Evolutionary conservation across 2,888 invertebrate genomes (phyloP).

Genomic region (Lomographa bimaculata): DNA sequence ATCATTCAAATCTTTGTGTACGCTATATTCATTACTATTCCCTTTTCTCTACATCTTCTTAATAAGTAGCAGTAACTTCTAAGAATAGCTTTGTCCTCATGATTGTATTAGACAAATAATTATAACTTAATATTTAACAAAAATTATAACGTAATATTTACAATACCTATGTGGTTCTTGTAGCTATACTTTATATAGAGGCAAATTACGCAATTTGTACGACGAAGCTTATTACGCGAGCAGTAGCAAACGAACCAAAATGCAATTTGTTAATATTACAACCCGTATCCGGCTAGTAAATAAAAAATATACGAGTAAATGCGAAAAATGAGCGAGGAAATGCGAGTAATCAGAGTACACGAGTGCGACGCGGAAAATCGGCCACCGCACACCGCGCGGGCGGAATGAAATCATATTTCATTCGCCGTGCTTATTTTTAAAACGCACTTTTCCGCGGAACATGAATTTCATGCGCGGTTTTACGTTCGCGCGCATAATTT

Average conservation of each 20-base stretch:
- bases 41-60: no score
- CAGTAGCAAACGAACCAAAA: constrained; percentile 10
- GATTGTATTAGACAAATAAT: no score
- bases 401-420: constrained; percentile 31
- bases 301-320: constrained; percentile 13
- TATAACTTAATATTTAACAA: no score
- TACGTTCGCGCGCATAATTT: constrained; percentile 1
- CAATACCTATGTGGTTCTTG: no score
- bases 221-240: background rate
- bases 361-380: constrained; percentile 11
- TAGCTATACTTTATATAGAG: no score
- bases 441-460: constrained; percentile 21
- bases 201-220: no score
- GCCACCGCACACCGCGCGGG: constrained; percentile 14
- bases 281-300: constrained; percentile 12
- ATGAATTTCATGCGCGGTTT: constrained; percentile 4
- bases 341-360: constrained; percentile 5
- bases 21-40: no score
- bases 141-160: no score
- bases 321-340: constrained; percentile 4
- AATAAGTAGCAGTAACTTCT: no score
- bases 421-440: constrained; percentile 22
- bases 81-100: no score
- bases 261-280: constrained; percentile 8
- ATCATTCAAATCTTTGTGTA: no score